These are phyloP conservation scores for Luperina testacea DNA, from an alignment of 2,888 invertebrate genomes.

Conservation along the genomic window DNA sequence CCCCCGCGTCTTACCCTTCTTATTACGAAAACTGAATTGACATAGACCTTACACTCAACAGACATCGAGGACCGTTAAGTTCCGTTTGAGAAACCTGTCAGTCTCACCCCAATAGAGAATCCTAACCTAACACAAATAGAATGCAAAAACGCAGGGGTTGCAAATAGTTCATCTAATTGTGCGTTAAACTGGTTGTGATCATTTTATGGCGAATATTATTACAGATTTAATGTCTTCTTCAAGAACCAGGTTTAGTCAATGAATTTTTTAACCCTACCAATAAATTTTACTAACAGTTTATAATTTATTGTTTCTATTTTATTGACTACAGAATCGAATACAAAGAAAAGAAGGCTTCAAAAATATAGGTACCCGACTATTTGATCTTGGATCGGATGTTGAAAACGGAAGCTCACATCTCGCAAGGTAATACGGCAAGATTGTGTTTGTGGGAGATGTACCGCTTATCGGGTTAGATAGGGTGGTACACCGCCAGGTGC, in stretches of 20 bases:
- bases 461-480: constrained; percentile 80
- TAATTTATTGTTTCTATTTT: constrained; percentile 35
- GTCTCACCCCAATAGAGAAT: constrained; percentile 76
- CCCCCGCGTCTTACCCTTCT: constrained; percentile 87
- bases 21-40: constrained; percentile 79
- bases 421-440: constrained; percentile 69
- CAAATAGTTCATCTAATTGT: constrained; percentile 85
- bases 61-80: constrained; percentile 87
- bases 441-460: constrained; percentile 73
- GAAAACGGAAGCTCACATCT: constrained; percentile 75
- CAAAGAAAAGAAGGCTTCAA: constrained; percentile 40
- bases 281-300: constrained; percentile 24
- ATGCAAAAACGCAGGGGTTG: constrained; percentile 87
- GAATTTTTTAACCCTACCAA: constrained; percentile 21
- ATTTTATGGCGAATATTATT: constrained; percentile 62
- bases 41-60: constrained; percentile 77
- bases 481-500: constrained; percentile 86
- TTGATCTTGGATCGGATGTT: constrained; percentile 71
- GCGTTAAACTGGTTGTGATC: constrained; percentile 81
- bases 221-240: constrained; percentile 71
- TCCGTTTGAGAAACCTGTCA: constrained; percentile 88
- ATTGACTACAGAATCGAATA: constrained; percentile 14
- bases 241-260: constrained; percentile 23
- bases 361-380: constrained; percentile 53
- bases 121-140: constrained; percentile 72